These are phyloP conservation scores for Ladona fulva DNA, from an alignment of 1,140 invertebrate species.

Conservation along the genomic window DNA sequence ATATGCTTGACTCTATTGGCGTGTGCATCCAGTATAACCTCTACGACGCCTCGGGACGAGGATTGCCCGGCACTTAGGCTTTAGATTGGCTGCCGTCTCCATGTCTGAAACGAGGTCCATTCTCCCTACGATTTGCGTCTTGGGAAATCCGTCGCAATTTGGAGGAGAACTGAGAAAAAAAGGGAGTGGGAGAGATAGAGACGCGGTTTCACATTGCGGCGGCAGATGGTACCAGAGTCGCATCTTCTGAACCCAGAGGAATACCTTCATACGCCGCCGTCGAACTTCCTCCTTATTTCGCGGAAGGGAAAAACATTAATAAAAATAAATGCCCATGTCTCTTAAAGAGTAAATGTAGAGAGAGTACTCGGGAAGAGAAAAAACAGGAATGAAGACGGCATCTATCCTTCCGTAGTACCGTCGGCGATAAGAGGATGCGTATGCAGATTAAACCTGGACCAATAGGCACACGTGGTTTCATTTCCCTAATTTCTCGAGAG, in stretches of 20 bases:
- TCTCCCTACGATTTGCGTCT: background rate
- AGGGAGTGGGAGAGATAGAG: too few relatives aligned
- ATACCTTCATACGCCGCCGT: background rate
- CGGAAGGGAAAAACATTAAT: too few relatives aligned
- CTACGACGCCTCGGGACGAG: background rate
- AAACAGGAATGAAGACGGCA: background rate
- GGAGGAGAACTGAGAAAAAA: background rate
- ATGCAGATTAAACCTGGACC: background rate
- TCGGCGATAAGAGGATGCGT: background rate
- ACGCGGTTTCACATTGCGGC: background rate
- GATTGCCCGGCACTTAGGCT: background rate
- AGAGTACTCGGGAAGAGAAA: too few relatives aligned
- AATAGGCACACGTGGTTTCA: conserved; percentile 3
- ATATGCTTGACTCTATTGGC: background rate
- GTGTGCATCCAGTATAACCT: background rate
- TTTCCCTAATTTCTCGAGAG: background rate
- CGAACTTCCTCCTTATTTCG: background rate
- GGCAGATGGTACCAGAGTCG: background rate
- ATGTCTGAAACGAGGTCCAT: background rate
- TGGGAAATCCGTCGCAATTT: background rate
- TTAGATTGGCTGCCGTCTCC: background rate
- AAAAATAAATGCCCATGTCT: too few relatives aligned
- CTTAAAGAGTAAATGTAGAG: too few relatives aligned
- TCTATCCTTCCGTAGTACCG: background rate
- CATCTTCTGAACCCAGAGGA: background rate